Percentiles rank a stretch among this genome's conserved stretches.
Conservation (phyloP, 2,113 vertebrate genomes). For the Sporophila hypoxantha region DNA sequence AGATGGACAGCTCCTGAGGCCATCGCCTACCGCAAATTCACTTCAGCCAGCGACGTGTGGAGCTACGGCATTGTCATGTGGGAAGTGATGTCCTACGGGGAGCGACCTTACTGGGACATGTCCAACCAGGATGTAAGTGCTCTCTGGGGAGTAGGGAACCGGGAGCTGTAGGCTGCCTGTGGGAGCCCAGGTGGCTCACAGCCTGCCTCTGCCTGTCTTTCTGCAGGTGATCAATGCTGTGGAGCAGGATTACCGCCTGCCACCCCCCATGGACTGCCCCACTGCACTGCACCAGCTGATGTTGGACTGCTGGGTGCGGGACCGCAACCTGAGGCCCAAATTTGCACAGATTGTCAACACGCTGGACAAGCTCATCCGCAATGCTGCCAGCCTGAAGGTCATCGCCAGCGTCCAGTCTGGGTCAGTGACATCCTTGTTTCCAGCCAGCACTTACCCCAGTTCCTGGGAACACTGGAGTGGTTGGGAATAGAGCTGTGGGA, state of each 20-base stretch:
- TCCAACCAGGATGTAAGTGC: slow-evolving; percentile 95
- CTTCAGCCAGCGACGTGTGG: slow-evolving; percentile 96
- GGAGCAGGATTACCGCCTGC: slow-evolving; percentile 95
- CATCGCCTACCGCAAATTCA: slow-evolving; percentile 96
- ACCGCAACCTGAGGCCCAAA: slow-evolving; percentile 94
- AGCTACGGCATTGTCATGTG: slow-evolving; percentile 98
- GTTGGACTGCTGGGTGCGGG: slow-evolving; percentile 98
- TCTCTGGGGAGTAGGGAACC: not conserved
- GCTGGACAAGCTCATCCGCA: slow-evolving; percentile 96
- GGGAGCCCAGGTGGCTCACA: not conserved
- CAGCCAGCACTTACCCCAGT: not conserved
- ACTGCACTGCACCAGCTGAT: slow-evolving; percentile 95
- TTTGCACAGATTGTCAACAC: slow-evolving; percentile 97
- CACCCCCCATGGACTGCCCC: slow-evolving; percentile 98
- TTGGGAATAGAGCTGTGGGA: not conserved
- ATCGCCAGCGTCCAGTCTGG: slow-evolving; percentile 91
- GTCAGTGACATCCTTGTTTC: slow-evolving; percentile 71
- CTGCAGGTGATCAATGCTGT: slow-evolving; percentile 93
- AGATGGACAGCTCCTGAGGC: slow-evolving; percentile 97
- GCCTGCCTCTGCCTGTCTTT: not conserved
- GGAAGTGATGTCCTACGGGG: slow-evolving; percentile 98
- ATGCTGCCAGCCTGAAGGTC: slow-evolving; percentile 96
- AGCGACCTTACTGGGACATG: slow-evolving; percentile 98
- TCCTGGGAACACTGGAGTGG: not conserved
- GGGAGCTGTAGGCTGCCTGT: not conserved